A percentile compares a stretch with the other conserved stretches of the same genome.
phyloP scores from a whole-genome alignment of 1,140 invertebrate genomes.

The Spodoptera frugiperda region DNA sequence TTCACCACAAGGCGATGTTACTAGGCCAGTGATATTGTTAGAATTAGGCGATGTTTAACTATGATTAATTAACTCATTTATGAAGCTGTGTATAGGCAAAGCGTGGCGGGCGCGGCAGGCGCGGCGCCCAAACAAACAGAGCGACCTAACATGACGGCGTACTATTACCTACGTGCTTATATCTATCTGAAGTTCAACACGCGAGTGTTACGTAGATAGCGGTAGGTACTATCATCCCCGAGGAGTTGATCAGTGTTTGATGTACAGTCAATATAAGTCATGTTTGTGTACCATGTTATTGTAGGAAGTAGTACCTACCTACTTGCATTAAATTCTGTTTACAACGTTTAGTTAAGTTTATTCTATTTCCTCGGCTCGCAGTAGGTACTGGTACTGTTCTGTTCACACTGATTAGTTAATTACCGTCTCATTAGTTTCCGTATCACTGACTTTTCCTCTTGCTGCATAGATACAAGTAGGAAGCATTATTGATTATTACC shows the following conservation, averaged over 20 bases:
- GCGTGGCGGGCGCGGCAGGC: slow-evolving; percentile 8
- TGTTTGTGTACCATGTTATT: not conserved
- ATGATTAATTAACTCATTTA: slow-evolving; percentile 76
- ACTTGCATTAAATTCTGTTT: too few relatives aligned
- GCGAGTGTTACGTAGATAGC: not conserved
- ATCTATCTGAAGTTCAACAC: not conserved
- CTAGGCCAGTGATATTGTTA: slow-evolving; percentile 58
- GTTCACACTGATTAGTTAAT: too few relatives aligned
- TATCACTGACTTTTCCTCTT: too few relatives aligned
- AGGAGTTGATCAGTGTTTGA: not conserved
- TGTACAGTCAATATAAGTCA: too few relatives aligned
- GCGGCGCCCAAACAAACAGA: slow-evolving; percentile 56
- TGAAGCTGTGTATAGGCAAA: slow-evolving; percentile 62
- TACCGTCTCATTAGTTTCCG: too few relatives aligned
- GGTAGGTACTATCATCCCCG: not conserved
- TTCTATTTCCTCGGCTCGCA: too few relatives aligned
- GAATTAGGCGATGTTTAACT: slow-evolving; percentile 66
- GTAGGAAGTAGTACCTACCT: too few relatives aligned
- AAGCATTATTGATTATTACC: too few relatives aligned
- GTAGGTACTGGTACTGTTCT: too few relatives aligned
- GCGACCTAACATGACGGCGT: slow-evolving; percentile 11
- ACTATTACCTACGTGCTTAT: not conserved
- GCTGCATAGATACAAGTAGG: too few relatives aligned
- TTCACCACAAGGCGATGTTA: slow-evolving; percentile 54
- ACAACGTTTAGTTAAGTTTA: too few relatives aligned